Conservation (phyloP, 2,888 invertebrate species). For the Chloromyia formosa region DNA sequence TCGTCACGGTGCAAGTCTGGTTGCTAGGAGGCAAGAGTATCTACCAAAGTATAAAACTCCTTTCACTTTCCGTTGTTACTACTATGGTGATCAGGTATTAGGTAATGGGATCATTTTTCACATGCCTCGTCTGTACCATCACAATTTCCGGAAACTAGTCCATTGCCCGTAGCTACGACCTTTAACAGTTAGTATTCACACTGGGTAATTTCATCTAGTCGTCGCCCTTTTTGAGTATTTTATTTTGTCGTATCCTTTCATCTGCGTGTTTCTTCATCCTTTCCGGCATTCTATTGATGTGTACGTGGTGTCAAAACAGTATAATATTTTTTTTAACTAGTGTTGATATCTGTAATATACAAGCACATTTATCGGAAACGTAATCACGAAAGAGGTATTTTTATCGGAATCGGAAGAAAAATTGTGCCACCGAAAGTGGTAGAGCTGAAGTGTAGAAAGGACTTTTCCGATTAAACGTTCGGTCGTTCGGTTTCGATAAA, state of each 20-base stretch:
- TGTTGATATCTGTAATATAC: slow-evolving; percentile 29
- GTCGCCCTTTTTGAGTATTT: neutral
- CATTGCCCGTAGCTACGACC: slow-evolving; percentile 54
- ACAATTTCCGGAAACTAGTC: slow-evolving; percentile 51
- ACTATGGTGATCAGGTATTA: slow-evolving; percentile 49
- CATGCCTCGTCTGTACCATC: slow-evolving; percentile 38
- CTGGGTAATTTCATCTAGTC: neutral
- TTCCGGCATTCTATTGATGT: slow-evolving; percentile 14
- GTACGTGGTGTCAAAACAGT: neutral
- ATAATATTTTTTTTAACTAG: slow-evolving; percentile 1
- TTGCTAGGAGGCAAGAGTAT: slow-evolving; percentile 58
- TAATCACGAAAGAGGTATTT: neutral
- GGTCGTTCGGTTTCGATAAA: too few relatives aligned
- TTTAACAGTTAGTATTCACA: slow-evolving; percentile 33
- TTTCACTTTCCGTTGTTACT: slow-evolving; percentile 53
- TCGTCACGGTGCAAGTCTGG: slow-evolving; percentile 62
- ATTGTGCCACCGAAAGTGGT: neutral
- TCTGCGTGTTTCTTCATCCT: neutral
- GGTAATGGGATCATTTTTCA: slow-evolving; percentile 54
- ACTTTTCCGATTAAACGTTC: neutral
- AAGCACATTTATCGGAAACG: slow-evolving; percentile 14
- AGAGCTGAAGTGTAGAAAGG: neutral
- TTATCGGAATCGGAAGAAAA: neutral
- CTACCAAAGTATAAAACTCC: slow-evolving; percentile 52
- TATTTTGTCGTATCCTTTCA: neutral